These are phyloP conservation scores for Chloebia gouldiae DNA, from an alignment of 2,113 vertebrate species.

Conservation along the genomic window DNA sequence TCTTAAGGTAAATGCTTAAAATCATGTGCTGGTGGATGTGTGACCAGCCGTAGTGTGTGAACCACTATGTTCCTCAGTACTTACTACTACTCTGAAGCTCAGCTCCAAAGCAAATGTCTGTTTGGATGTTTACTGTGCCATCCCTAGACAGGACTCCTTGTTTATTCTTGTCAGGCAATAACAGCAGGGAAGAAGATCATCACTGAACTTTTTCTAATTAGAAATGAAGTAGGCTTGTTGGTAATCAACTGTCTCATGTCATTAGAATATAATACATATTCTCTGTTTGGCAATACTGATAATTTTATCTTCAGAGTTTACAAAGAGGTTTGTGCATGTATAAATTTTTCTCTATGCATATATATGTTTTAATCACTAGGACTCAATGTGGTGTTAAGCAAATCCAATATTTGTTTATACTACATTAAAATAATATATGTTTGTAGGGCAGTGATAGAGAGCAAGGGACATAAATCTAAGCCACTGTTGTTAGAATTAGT, in stretches of 20 bases:
- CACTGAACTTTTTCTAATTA: constrained; percentile 54
- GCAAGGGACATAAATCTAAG: neutral
- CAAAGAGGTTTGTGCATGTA: neutral
- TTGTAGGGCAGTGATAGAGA: neutral
- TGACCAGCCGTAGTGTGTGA: neutral
- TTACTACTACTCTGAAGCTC: neutral
- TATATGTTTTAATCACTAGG: neutral
- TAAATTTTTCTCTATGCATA: neutral
- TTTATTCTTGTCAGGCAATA: constrained; percentile 29
- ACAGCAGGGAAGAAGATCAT: neutral
- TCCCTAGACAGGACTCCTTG: neutral
- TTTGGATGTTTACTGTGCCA: neutral
- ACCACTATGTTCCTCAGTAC: neutral
- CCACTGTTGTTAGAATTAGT: neutral
- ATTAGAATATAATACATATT: constrained; percentile 37
- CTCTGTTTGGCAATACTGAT: constrained; percentile 30
- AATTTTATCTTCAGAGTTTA: constrained; percentile 34
- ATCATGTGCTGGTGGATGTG: neutral
- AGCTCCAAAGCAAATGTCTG: neutral
- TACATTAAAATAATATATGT: constrained; percentile 35
- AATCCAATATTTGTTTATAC: constrained; percentile 33
- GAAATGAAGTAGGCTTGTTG: constrained; percentile 30
- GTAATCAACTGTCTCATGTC: constrained; percentile 17
- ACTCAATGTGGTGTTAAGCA: constrained; percentile 8
- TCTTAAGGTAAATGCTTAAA: neutral